A percentile compares a stretch with the other conserved stretches of the same genome.
phyloP scores from a whole-genome alignment of 2,797 vertebrate genomes.

The Tapera naevia region DNA sequence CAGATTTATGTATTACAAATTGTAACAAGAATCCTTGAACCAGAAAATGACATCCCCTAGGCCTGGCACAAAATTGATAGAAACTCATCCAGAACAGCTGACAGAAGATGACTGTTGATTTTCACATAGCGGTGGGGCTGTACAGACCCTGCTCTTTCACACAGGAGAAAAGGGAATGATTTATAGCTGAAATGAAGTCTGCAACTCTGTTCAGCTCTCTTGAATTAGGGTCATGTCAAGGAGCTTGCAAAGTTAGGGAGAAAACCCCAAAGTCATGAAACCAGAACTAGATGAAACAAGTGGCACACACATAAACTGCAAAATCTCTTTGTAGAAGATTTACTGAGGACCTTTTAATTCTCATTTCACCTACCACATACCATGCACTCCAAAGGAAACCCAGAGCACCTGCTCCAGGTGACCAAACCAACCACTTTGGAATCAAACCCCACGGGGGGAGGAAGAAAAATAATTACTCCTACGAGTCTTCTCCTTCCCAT shows the following conservation, averaged over 20 bases:
- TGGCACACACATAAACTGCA: neutral
- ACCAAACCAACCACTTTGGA: neutral
- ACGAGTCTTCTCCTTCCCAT: neutral
- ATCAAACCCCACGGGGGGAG: neutral
- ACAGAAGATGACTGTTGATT: neutral
- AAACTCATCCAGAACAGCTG: neutral
- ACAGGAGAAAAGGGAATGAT: neutral
- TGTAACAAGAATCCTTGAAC: neutral
- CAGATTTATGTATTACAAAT: conserved; percentile 21
- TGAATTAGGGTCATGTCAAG: neutral
- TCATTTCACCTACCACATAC: neutral
- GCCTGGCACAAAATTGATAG: neutral
- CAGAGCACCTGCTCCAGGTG: neutral
- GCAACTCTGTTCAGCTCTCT: neutral
- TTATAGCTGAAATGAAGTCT: neutral
- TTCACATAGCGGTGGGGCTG: neutral
- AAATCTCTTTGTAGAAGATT: neutral
- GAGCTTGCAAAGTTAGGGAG: neutral
- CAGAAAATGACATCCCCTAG: neutral
- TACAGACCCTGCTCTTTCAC: neutral
- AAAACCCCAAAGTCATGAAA: neutral
- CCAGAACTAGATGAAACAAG: neutral
- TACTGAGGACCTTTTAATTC: neutral
- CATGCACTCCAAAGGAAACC: neutral
- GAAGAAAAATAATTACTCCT: neutral